Evolutionary conservation across 2,888 invertebrate genomes (phyloP).

Genomic region (Fragum fragum): DNA sequence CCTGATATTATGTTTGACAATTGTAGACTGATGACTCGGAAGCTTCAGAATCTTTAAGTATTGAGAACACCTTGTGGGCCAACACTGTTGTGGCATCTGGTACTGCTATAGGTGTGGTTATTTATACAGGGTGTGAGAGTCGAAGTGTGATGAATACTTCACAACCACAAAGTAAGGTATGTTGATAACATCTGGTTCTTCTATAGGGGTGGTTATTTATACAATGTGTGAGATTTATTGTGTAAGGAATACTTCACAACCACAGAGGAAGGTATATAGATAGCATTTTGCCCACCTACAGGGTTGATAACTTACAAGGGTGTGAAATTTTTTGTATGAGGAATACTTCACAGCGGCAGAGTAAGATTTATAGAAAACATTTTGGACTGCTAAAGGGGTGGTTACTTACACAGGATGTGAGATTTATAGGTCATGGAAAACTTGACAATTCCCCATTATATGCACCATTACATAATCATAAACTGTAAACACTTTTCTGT

Average conservation of each 20-base stretch:
- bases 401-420: no score
- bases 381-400: no score
- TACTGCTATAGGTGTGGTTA: constrained; percentile 96
- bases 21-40: constrained; percentile 88
- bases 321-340: no score
- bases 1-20: not conserved
- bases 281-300: constrained; percentile 94
- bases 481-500: no score
- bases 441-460: no score
- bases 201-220: constrained; percentile 97
- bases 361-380: no score
- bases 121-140: constrained; percentile 98
- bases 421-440: no score
- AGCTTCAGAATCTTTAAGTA: constrained; percentile 93
- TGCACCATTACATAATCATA: no score
- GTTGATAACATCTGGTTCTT: constrained; percentile 97
- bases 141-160: constrained; percentile 99
- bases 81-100: constrained; percentile 99
- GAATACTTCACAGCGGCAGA: no score
- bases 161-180: constrained; percentile 97
- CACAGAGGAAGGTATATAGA: constrained; percentile 98
- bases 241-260: constrained; percentile 99
- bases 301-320: no score
- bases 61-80: constrained; percentile 99
- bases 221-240: constrained; percentile 98